phyloP scores from a whole-genome alignment of 30 jellyfish, hydroid and myxozoan species.

The Cassiopea andromeda region DNA sequence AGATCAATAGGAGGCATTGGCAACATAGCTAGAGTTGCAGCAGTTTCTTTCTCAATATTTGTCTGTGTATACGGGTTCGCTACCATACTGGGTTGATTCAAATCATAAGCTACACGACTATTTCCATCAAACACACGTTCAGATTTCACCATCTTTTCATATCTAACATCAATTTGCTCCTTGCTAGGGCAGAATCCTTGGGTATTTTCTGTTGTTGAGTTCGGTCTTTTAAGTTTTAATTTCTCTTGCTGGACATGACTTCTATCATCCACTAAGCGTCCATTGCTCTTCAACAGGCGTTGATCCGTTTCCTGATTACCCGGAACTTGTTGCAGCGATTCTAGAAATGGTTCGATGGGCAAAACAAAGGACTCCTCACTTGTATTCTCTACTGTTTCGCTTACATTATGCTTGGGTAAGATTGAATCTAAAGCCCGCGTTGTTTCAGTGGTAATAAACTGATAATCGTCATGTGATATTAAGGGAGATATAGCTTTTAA shows the following conservation, averaged over 20 bases:
- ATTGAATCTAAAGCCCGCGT: constrained; percentile 75
- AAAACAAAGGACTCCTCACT: constrained; percentile 5
- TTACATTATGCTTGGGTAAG: constrained; percentile 3
- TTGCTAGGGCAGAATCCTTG: not conserved
- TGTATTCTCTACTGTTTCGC: not conserved
- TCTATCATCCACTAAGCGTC: not conserved
- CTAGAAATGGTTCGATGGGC: constrained; percentile 32
- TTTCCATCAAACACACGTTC: constrained; percentile 42
- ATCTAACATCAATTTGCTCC: not conserved
- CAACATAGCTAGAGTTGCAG: constrained; percentile 30
- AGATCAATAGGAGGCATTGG: constrained; percentile 88
- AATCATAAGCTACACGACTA: constrained; percentile 6
- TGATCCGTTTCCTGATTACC: constrained; percentile 41
- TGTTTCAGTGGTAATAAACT: constrained; percentile 73
- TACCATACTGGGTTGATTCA: constrained; percentile 60
- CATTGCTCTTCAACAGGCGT: not conserved
- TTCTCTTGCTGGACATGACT: not conserved
- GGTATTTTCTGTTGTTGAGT: not conserved
- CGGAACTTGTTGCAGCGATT: constrained; percentile 76
- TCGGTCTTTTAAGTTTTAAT: constrained; percentile 2
- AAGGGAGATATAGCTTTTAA: constrained; percentile 46
- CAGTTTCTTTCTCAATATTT: constrained; percentile 8
- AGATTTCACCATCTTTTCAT: constrained; percentile 27
- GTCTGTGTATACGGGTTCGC: constrained; percentile 26
- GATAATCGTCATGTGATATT: constrained; percentile 65